These are phyloP conservation scores for Trypoxylus dichotomus DNA, from an alignment of 1,140 invertebrate genomes.

Conservation along the genomic window DNA sequence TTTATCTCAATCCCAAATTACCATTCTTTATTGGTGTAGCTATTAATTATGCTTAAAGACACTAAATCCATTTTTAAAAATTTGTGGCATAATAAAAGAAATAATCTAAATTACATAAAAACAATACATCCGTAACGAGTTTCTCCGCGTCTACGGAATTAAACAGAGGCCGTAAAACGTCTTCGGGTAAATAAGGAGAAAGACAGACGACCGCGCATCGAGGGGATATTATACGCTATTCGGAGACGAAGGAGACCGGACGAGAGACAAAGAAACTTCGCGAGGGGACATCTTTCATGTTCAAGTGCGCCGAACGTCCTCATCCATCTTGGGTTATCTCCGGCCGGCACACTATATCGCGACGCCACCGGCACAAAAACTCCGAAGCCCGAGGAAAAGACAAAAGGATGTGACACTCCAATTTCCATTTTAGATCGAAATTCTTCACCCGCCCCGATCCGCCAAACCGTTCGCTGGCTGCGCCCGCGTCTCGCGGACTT, in stretches of 20 bases:
- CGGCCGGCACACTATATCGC: slow-evolving; percentile 41
- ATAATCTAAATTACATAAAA: too few relatives aligned
- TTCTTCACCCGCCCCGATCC: slow-evolving; percentile 45
- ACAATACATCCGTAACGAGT: too few relatives aligned
- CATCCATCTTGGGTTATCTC: slow-evolving; percentile 50
- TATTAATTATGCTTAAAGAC: too few relatives aligned
- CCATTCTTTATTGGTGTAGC: too few relatives aligned
- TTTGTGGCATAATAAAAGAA: too few relatives aligned
- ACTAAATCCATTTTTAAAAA: too few relatives aligned
- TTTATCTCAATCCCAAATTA: too few relatives aligned
- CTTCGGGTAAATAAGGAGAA: neutral
- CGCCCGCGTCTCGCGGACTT: slow-evolving; percentile 1
- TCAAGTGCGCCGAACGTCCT: slow-evolving; percentile 45
- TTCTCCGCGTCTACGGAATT: too few relatives aligned
- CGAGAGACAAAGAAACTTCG: slow-evolving; percentile 46
- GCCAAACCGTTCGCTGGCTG: neutral
- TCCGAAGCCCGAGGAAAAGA: slow-evolving; percentile 46
- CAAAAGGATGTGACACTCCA: slow-evolving; percentile 53
- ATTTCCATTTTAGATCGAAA: slow-evolving; percentile 53
- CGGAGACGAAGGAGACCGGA: slow-evolving; percentile 14
- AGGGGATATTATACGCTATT: slow-evolving; percentile 30
- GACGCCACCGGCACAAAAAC: slow-evolving; percentile 44
- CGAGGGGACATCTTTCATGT: slow-evolving; percentile 47
- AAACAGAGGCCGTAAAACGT: neutral
- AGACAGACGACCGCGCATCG: neutral